Conservation (phyloP, 2,888 invertebrate genomes). For the Lasioglossum figueresi region DNA sequence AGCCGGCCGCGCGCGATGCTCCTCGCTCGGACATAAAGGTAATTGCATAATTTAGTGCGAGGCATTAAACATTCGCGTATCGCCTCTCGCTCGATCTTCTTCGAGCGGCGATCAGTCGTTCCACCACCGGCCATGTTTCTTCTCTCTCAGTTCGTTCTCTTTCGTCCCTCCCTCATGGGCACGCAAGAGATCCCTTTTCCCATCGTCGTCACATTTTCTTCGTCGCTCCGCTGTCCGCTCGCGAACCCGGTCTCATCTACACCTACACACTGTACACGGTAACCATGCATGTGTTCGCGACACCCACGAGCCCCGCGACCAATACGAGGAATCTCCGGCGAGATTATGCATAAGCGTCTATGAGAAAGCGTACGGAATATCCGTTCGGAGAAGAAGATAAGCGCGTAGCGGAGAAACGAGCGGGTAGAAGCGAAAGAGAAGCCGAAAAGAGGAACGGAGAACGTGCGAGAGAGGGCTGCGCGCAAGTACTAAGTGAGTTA, state of each 20-base stretch:
- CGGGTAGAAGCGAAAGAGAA: constrained; percentile 30
- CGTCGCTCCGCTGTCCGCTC: constrained; percentile 21
- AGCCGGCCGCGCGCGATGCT: constrained; percentile 53
- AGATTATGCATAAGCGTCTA: constrained; percentile 48
- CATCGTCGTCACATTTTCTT: constrained; percentile 41
- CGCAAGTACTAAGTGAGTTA: constrained; percentile 82
- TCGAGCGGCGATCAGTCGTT: constrained; percentile 50
- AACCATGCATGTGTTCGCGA: neutral
- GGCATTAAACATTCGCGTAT: constrained; percentile 77
- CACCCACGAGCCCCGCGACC: constrained; percentile 49
- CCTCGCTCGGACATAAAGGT: constrained; percentile 75
- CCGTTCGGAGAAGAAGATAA: constrained; percentile 40
- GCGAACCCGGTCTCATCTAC: neutral
- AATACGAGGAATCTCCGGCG: constrained; percentile 21
- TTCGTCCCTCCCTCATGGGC: constrained; percentile 45
- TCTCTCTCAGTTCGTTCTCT: constrained; percentile 12
- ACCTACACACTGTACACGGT: neutral
- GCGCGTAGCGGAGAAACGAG: constrained; percentile 15
- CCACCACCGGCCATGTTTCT: constrained; percentile 24
- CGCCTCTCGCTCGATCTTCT: constrained; percentile 67
- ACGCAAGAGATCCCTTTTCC: constrained; percentile 40
- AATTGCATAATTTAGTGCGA: constrained; percentile 80
- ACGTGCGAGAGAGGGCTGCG: constrained; percentile 53
- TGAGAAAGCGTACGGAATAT: constrained; percentile 51
- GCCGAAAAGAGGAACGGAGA: constrained; percentile 23